Conservation (phyloP, 2,113 vertebrate species). For the Cynopterus brachyotis region DNA sequence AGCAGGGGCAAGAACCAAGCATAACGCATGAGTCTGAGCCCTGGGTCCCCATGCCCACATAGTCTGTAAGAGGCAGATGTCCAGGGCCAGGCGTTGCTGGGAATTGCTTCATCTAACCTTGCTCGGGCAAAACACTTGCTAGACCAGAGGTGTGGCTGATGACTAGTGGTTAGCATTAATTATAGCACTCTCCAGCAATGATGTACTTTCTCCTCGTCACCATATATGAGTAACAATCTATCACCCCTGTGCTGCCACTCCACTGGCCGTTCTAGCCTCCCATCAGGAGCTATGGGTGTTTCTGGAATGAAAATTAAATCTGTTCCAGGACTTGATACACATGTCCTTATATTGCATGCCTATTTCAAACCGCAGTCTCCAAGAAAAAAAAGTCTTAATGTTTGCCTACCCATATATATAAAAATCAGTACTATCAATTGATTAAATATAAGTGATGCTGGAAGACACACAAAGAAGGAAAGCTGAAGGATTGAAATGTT, state of each 20-base stretch:
- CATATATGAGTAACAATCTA: not conserved
- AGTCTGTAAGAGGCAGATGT: conserved; percentile 6
- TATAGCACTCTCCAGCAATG: not conserved
- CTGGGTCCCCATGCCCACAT: not conserved
- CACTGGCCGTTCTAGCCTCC: not conserved
- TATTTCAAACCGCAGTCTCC: not conserved
- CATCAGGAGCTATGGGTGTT: not conserved
- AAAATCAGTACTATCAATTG: not conserved
- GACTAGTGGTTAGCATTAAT: not conserved
- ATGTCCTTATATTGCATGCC: rapidly evolving
- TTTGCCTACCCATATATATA: not conserved
- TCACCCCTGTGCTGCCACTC: not conserved
- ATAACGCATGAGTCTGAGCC: not conserved
- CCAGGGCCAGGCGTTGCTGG: not conserved
- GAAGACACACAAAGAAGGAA: not conserved
- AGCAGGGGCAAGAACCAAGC: not conserved
- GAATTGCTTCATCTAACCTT: not conserved
- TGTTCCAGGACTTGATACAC: not conserved
- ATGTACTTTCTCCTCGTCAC: not conserved
- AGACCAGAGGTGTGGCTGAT: not conserved
- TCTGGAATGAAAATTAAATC: not conserved
- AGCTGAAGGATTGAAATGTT: not conserved
- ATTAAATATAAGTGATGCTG: not conserved
- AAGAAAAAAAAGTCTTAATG: not conserved
- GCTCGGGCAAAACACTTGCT: not conserved